phyloP scores from a whole-genome alignment of 2,888 invertebrate species.

The Orthosia incerta region DNA sequence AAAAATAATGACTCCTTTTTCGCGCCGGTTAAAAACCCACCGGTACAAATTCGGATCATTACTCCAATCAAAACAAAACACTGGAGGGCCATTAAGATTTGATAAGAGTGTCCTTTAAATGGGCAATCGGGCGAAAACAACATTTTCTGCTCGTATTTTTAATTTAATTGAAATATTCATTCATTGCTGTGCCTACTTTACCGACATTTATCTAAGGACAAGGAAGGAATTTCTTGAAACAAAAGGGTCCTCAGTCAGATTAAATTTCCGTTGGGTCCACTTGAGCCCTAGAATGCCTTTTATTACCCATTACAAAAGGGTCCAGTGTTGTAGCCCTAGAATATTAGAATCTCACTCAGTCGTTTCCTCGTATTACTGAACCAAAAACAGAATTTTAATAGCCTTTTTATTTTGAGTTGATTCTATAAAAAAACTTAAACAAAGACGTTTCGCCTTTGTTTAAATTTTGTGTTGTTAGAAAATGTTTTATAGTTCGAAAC shows the following conservation, averaged over 20 bases:
- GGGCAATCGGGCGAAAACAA: constrained; percentile 73
- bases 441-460: neutral
- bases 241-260: constrained; percentile 86
- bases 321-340: constrained; percentile 79
- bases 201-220: constrained; percentile 87
- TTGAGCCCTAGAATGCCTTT: constrained; percentile 87
- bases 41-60: constrained; percentile 66
- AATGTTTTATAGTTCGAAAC: neutral
- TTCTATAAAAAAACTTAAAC: neutral
- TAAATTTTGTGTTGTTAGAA: neutral
- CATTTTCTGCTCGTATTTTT: constrained; percentile 81
- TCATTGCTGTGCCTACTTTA: constrained; percentile 78
- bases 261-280: constrained; percentile 90
- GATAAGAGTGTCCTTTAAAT: constrained; percentile 72
- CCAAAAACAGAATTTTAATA: constrained; percentile 63
- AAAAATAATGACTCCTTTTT: neutral
- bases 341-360: constrained; percentile 84
- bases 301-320: constrained; percentile 88
- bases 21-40: constrained; percentile 41
- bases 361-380: constrained; percentile 76
- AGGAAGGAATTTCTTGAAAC: constrained; percentile 85
- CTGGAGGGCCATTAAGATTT: constrained; percentile 65
- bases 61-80: constrained; percentile 66
- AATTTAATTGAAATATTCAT: constrained; percentile 88
- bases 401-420: constrained; percentile 38